Evolutionary conservation across 2,113 vertebrate genomes (phyloP), one percentile per base, ranked within the genome.

Genomic region (Tragelaphus imberbis): DNA sequence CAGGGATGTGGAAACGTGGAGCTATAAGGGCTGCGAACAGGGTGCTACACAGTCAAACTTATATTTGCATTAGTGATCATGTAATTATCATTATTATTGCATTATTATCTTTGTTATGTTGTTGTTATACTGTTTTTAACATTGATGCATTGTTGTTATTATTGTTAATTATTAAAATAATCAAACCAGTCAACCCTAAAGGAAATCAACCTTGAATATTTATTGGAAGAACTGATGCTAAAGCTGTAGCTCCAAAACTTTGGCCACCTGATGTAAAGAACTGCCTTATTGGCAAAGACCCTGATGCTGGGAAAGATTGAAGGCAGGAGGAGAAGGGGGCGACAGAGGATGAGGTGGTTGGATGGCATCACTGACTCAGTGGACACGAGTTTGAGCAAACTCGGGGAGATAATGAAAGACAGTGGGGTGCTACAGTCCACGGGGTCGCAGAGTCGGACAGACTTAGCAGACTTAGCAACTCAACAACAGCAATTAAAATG

Each of bases 31-130:
- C 25, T 36, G 6, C 2, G 1, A 33, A 27, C 1, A 33, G 0
- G 7, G 25, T 90, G 56, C 61, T 14, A 1, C 14, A 1, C 0
- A 0, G n/a, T 17, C 19, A 12, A 8, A 1, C 55, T 61, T 10
- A 1, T 2, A 2, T 23, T 7, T 27, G 44, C 84, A 2, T 10
- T 4, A 16, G 21, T 7, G 36, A 10, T 30, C 47, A 0, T 5
- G 36, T 7, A 2, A 2, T 28, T 21, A n/a, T 68, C 15, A 15
- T 7, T 40, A 8, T 3, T 1, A 40, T 27, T 3, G 2, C 3
- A 21, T 4, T 7, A 8, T 51, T 40, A 6, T 33, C 4, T 4
- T 21, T 23, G 16, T 59, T 3, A 47, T 11, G 40, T 61, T 27
- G 17, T 19, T 4, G 33, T 56, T 17, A 71, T 58, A 33, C 7